phyloP scores from a whole-genome alignment of 2,888 invertebrate species.

The Atrina japonica region DNA sequence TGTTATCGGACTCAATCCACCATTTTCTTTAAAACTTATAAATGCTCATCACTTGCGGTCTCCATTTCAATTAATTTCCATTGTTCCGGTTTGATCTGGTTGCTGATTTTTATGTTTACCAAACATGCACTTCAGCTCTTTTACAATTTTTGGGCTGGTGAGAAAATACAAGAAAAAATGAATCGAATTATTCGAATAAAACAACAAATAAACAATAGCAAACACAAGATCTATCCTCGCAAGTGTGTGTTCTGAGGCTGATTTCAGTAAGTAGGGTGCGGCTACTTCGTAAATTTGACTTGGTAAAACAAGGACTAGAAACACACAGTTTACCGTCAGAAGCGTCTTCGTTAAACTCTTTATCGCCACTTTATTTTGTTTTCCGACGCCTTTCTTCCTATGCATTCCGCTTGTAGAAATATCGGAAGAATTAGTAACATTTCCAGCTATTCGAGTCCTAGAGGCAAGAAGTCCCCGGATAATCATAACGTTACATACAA shows the following conservation, averaged over 20 bases:
- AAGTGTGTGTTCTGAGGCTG: slow-evolving; percentile 35
- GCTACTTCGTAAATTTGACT: slow-evolving; percentile 63
- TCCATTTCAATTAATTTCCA: too few species aligned
- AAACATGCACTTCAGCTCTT: too few species aligned
- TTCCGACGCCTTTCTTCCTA: too few species aligned
- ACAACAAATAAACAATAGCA: slow-evolving; percentile 65
- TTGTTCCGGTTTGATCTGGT: too few species aligned
- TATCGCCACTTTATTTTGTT: slow-evolving; percentile 2
- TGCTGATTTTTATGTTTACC: too few species aligned
- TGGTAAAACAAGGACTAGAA: slow-evolving; percentile 62
- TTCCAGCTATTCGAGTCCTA: slow-evolving; percentile 2
- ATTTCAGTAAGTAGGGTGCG: slow-evolving; percentile 51
- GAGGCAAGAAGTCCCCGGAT: slow-evolving; percentile 50
- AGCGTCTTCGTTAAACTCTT: slow-evolving; percentile 59
- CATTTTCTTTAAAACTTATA: too few species aligned
- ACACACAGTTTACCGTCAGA: slow-evolving; percentile 60
- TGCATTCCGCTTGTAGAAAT: too few species aligned
- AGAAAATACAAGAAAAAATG: slow-evolving; percentile 54
- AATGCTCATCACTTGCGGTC: too few species aligned
- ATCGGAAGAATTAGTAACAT: too few species aligned
- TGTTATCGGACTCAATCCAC: too few species aligned
- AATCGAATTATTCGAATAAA: slow-evolving; percentile 64
- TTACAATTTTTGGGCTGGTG: too few species aligned
- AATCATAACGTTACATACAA: slow-evolving; percentile 61
- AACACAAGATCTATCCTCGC: slow-evolving; percentile 57